These are phyloP conservation scores for Phengaris alcon DNA, from an alignment of 2,888 invertebrate genomes.

Conservation along the genomic window DNA sequence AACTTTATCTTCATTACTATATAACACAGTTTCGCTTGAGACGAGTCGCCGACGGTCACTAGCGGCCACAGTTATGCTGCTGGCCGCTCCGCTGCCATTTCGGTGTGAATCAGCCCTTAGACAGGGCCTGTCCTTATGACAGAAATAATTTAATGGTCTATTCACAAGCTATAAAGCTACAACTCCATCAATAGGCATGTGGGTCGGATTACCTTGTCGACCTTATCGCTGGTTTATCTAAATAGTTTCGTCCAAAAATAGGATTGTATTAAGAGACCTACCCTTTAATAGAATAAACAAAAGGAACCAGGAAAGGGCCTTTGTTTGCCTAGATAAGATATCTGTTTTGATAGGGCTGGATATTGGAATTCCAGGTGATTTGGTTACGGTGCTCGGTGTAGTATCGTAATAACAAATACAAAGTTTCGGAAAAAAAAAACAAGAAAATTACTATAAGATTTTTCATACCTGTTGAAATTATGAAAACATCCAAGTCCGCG, in stretches of 20 bases:
- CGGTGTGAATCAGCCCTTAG: not conserved
- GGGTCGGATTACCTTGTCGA: not conserved
- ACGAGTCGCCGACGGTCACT: too few species aligned
- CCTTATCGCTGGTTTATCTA: not conserved
- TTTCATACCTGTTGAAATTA: too few species aligned
- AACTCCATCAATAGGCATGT: not conserved
- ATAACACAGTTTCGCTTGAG: too few species aligned
- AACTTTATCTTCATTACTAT: too few species aligned
- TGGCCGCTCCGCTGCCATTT: too few species aligned
- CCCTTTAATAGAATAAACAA: not conserved
- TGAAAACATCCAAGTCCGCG: too few species aligned
- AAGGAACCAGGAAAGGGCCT: not conserved
- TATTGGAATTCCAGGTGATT: not conserved
- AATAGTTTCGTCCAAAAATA: constrained; percentile 1
- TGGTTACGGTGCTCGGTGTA: not conserved
- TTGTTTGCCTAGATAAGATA: constrained; percentile 13
- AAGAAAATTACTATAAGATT: too few species aligned
- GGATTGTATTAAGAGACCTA: not conserved
- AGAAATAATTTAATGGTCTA: not conserved
- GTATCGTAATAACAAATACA: too few species aligned
- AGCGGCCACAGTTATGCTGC: too few species aligned
- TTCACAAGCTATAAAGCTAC: not conserved
- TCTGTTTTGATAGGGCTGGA: not conserved
- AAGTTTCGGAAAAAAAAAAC: too few species aligned
- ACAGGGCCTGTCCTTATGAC: not conserved